phyloP scores from a whole-genome alignment of 2,797 vertebrate species.

The Takifugu rubripes region DNA sequence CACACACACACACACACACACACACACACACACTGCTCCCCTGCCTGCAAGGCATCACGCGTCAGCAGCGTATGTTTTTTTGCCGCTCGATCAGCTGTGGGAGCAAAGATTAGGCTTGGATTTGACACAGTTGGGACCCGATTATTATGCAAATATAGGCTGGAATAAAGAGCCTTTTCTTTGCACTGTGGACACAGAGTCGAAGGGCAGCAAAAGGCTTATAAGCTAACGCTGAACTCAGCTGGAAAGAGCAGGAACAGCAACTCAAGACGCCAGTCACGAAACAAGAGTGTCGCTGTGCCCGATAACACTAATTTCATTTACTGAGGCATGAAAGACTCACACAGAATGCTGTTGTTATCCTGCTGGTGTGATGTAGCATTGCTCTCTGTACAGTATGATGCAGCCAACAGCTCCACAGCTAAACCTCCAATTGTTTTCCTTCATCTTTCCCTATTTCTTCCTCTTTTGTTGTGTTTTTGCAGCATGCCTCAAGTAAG shows the following conservation, averaged over 20 bases:
- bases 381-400: too few relatives aligned
- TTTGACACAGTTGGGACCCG: conserved; percentile 60
- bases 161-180: conserved; percentile 55
- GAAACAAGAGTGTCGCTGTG: conserved; percentile 37
- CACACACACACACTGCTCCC: conserved; percentile 33
- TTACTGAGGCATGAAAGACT: conserved; percentile 23
- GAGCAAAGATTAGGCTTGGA: conserved; percentile 38
- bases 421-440: too few relatives aligned
- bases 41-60: conserved; percentile 63
- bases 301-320: conserved; percentile 25
- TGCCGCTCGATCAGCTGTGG: conserved; percentile 57
- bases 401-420: too few relatives aligned
- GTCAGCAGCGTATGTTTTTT: conserved; percentile 53
- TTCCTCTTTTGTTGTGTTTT: neutral
- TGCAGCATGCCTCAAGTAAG: too few relatives aligned
- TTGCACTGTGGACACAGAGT: conserved; percentile 43
- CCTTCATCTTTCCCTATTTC: neutral
- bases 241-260: conserved; percentile 38
- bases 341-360: conserved; percentile 1
- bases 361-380: neutral
- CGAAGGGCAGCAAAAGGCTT: conserved; percentile 48
- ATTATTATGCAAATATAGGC: conserved; percentile 70
- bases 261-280: conserved; percentile 26
- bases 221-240: conserved; percentile 38
- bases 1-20: neutral